Evolutionary conservation across 1,140 invertebrate genomes (phyloP), one percentile per base, ranked within the genome.

Genomic region (Laupala kohalensis): DNA sequence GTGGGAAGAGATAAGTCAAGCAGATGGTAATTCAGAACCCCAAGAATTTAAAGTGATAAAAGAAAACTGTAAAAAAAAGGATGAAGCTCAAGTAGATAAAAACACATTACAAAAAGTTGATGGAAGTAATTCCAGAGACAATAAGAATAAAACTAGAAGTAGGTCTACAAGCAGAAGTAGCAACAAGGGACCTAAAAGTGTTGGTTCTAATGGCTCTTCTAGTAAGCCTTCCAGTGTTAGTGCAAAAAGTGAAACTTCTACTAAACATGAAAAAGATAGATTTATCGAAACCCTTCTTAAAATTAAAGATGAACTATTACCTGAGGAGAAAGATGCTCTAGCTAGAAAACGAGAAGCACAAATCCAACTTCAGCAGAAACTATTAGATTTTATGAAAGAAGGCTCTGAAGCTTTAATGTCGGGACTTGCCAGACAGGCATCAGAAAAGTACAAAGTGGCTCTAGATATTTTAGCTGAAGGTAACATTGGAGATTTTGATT

Each of bases 361-460:
- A 53, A 53, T 53, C 19, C 37, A 13, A 2, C 19, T 53, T 53
- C 19, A 53, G 19, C 67, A 68, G 67, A 29, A 30, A 27, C n/a
- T 68, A 29, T 27, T 29, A 27, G 23, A 23, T 29, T 29, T 30
- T 23, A 25, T 68, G 67, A 68, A 68, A 27, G 67, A 68, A 23
- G 67, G 67, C n/a, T 68, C 25, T 37, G 67, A 68, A 68, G 2
- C 29, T n/a, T 29, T 68, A 27, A 27, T 4, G 24, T n/a, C n/a
- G 19, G 67, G 67, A 27, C 23, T 29, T 23, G 13, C 67, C 1
- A 68, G 27, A 37, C 27, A 30, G 23, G 67, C 67, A n/a, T 27
- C 29, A 23, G 67, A 68, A 68, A 68, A 68, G 23, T 68, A 68
- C 29, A 68, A 68, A 30, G 12, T 4, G n/a, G 67, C 67, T 6